These are phyloP conservation scores for Bothrops jararaca DNA, from an alignment of 2,113 vertebrate species.

Conservation along the genomic window DNA sequence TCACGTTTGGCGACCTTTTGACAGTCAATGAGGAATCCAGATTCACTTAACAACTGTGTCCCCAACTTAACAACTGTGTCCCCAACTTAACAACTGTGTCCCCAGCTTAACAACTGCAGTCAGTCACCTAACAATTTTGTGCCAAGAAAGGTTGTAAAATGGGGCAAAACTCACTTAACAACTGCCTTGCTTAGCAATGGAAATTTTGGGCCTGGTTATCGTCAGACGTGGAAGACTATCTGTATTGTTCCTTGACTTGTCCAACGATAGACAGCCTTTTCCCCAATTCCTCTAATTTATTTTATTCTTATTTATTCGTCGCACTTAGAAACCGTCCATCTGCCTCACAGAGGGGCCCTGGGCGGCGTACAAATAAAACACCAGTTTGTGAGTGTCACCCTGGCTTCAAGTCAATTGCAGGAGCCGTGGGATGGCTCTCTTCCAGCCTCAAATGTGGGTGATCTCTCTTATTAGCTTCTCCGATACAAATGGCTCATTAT, in stretches of 20 bases:
- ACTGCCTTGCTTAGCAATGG: not conserved
- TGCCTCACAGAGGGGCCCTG: not conserved
- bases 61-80: too few species aligned
- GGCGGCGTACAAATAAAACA: not conserved
- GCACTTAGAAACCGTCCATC: not conserved
- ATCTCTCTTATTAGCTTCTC: not conserved
- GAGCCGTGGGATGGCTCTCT: not conserved
- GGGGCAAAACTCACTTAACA: too few species aligned
- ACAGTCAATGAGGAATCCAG: too few species aligned
- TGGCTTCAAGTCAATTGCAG: not conserved
- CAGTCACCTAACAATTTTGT: too few species aligned
- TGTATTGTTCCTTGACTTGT: not conserved
- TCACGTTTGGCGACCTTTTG: too few species aligned
- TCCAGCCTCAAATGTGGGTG: not conserved
- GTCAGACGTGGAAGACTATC: not conserved
- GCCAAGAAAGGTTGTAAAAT: not conserved
- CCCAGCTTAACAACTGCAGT: too few species aligned
- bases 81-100: too few species aligned
- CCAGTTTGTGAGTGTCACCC: not conserved
- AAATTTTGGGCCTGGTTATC: not conserved
- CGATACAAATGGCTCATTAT: not conserved
- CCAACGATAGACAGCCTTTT: not conserved
- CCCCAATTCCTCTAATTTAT: not conserved
- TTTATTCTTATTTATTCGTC: not conserved
- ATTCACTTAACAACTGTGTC: too few species aligned